A percentile compares a stretch with the other conserved stretches of the same genome.
phyloP scores from a whole-genome alignment of 2,797 vertebrate species.

The Falco columbarius region DNA sequence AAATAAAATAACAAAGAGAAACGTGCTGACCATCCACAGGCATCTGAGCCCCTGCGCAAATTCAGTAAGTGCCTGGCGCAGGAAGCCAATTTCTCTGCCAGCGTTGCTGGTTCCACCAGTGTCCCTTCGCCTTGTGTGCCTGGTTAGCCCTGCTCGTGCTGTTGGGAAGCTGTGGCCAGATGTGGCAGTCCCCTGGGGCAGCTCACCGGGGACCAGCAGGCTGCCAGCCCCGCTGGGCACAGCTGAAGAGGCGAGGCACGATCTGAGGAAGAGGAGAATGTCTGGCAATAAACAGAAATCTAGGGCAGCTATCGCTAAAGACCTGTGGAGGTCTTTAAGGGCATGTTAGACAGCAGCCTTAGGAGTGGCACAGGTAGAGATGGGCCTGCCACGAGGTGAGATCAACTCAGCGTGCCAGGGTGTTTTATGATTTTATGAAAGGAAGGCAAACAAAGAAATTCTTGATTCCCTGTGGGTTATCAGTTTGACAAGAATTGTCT shows the following conservation, averaged over 20 bases:
- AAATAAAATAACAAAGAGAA: background rate
- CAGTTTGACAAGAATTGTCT: background rate
- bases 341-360: background rate
- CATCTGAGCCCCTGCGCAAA: background rate
- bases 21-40: background rate
- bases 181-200: fast-evolving
- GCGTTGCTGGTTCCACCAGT: background rate
- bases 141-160: background rate
- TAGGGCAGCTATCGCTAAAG: background rate
- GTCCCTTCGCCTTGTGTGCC: background rate
- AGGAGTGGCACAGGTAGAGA: background rate
- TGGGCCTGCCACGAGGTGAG: background rate
- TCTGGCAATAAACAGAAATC: background rate
- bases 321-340: background rate
- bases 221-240: fast-evolving
- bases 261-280: background rate
- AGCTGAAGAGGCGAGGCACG: background rate
- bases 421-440: background rate
- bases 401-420: background rate
- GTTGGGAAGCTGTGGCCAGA: background rate
- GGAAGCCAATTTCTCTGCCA: background rate
- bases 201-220: fast-evolving
- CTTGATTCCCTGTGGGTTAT: background rate
- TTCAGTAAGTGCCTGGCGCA: background rate
- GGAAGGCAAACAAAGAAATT: background rate